Evolutionary conservation across 2,888 invertebrate genomes (phyloP).

Genomic region (Ferrisia virgata): DNA sequence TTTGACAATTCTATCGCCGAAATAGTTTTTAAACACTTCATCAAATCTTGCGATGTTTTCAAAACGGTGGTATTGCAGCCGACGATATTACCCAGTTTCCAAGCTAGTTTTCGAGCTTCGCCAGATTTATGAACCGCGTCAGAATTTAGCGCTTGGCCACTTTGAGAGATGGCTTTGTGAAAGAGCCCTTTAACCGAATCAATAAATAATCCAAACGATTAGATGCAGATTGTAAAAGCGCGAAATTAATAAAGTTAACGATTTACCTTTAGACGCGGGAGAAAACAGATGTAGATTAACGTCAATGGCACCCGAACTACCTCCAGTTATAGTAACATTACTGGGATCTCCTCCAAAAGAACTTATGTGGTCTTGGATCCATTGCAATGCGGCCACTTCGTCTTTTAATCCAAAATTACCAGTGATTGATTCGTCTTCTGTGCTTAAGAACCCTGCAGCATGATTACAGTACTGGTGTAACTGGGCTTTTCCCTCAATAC

Average conservation of each 20-base stretch:
- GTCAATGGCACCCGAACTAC: constrained; percentile 6
- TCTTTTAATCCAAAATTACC: constrained; percentile 37
- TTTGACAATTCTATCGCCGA: not conserved
- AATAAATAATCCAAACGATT: not conserved
- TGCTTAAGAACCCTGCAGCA: not conserved
- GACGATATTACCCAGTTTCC: not conserved
- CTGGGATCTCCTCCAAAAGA: constrained; percentile 11
- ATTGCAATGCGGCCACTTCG: not conserved
- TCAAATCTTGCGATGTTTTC: constrained; percentile 7
- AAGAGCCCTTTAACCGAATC: constrained; percentile 21
- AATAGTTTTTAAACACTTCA: not conserved
- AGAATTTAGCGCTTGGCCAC: constrained; percentile 31
- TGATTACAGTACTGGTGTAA: not conserved
- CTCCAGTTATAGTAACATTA: constrained; percentile 4
- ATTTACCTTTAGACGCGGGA: not conserved
- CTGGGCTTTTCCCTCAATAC: no score
- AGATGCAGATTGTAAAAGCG: not conserved
- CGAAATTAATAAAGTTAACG: no score
- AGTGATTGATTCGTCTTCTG: not conserved
- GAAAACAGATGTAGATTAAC: constrained; percentile 2
- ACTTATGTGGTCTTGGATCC: not conserved
- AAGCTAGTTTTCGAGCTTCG: not conserved
- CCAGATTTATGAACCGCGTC: not conserved
- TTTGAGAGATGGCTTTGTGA: constrained; percentile 43
- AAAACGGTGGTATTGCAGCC: not conserved